Evolutionary conservation across 2,113 vertebrate species (phyloP), one percentile per base, ranked within the genome.

Genomic region (Scalopus aquaticus): DNA sequence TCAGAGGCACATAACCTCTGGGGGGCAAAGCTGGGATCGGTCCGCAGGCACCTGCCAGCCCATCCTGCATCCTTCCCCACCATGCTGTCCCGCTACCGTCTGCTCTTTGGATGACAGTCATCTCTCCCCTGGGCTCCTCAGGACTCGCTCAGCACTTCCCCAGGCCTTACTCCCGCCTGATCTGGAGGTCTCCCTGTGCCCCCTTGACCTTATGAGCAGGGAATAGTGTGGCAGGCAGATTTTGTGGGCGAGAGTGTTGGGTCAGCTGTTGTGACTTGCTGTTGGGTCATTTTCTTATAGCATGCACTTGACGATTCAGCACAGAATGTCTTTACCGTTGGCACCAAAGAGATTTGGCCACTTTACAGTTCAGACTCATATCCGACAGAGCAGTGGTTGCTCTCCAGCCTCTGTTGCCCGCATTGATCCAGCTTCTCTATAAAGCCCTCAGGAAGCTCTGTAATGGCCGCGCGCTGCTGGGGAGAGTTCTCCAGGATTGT

Each of bases 331-430:
- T 80, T 67, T 60, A 46, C 64, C 46, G 51, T 62, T 90, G 82
- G 80, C 58, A 44, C 64, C 67, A 35, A 88, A 83, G 58, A 39
- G 56, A 19, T 72, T 78, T 86, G 93, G 39, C 79, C 44, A 72
- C 88, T 91, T 95, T 86, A 94, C 79, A 81, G 82, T 82, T 88
- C 90, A 92, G 69, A 46, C 39, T 90, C 74, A 32, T 39, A 39
- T 86, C 69, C 0, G 11, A 67, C 51, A n/a, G 39, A 85, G 49
- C n/a, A 26, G 30, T n/a, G n/a, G 51, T 78, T 87, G 67, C 93
- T 84, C 92, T 85, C 62, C 35, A 62, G 56, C 60, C 16, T 13
- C 56, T 51, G 8, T 64, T 54, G 28, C 39, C 67, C 35, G 5
- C 69, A 49, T 9, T 1, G 42, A 78, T 67, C 58, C 51, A 11